phyloP scores from a whole-genome alignment of 2,888 invertebrate genomes.

The Drosophila lacicola region DNA sequence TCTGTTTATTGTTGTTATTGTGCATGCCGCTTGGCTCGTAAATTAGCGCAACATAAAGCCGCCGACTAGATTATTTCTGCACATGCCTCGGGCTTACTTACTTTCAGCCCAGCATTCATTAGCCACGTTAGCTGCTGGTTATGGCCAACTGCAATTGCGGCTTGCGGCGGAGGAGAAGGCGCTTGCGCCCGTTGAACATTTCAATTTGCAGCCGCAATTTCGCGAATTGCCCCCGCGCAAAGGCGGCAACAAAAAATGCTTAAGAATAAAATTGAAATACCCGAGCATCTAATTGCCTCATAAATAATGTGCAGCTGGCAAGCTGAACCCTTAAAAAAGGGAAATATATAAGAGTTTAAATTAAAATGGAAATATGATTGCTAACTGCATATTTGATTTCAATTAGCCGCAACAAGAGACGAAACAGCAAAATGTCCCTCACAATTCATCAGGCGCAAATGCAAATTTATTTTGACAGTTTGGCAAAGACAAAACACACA shows the following conservation, averaged over 20 bases:
- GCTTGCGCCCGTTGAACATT: constrained; percentile 13
- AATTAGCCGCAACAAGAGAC: constrained; percentile 44
- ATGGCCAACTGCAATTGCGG: constrained; percentile 32
- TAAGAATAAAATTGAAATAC: constrained; percentile 20
- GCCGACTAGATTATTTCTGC: constrained; percentile 65
- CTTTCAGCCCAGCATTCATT: constrained; percentile 42
- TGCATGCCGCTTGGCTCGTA: constrained; percentile 56
- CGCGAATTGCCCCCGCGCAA: constrained; percentile 17
- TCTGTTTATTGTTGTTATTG: constrained; percentile 17
- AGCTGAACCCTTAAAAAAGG: constrained; percentile 1
- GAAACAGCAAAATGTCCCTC: constrained; percentile 7
- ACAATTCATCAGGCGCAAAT: constrained; percentile 40
- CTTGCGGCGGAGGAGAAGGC: constrained; percentile 6
- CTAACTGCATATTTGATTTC: constrained; percentile 75
- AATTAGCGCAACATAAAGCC: constrained; percentile 66
- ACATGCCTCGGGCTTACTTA: constrained; percentile 37
- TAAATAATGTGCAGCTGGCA: constrained; percentile 55
- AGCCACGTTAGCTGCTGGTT: constrained; percentile 22
- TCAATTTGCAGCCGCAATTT: constrained; percentile 38
- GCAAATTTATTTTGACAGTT: constrained; percentile 66
- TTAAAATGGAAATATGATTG: constrained; percentile 38
- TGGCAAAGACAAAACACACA: constrained; percentile 6
- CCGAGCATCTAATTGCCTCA: constrained; percentile 62
- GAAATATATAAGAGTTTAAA: constrained; percentile 18
- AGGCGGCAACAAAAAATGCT: constrained; percentile 15